Base-by-base conservation (phyloP, 1,140 invertebrate genomes). In the Caenorhabditis briggsae region DNA sequence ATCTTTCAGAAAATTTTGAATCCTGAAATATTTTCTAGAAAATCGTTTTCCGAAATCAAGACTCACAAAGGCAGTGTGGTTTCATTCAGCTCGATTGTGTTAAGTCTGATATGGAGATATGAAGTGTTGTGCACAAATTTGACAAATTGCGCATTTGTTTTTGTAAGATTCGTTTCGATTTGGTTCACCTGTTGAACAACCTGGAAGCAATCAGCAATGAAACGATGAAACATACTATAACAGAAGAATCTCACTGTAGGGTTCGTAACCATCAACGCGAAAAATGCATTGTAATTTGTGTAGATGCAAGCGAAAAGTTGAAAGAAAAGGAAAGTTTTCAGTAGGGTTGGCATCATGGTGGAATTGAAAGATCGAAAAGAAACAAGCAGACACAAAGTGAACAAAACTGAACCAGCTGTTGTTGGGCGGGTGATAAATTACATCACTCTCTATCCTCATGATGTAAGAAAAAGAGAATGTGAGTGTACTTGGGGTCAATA, bases 361-460 rank as follows among this genome's bases (percentile, higher is more conserved):
- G 18, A 70, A 70, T 46, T 70, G 64, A 70, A 70, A 70, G 64
- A 70, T 70, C 64, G 64, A 70, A 70, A 70, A 70, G 64, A 70
- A 70, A 70, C 64, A 70, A 70, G 64, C 64, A 70, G 64, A 70
- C 64, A 70, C 46, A 46, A 33, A 70, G 43, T 20, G 64, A 70
- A 70, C 41, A 70, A 70, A 70, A 70, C 23, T 70, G 23, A 70
- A 70, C 64, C 64, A 70, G 64, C 64, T 70, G 64, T 70, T 70
- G 64, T 43, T 8, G 18, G 64, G 64, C 33, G 33, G 64, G 20
- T 70, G 64, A 70, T 70, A 70, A 70, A 70, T 70, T 70, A 70
- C 64, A 70, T 70, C 64, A 70, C 33, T 18, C 64, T 70, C 41
- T n/a, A 43, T 43, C 64, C 64, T 46, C 64, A 70, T 70, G 64